phyloP scores from a whole-genome alignment of 2,888 invertebrate genomes.

The Sympetrum striolatum region DNA sequence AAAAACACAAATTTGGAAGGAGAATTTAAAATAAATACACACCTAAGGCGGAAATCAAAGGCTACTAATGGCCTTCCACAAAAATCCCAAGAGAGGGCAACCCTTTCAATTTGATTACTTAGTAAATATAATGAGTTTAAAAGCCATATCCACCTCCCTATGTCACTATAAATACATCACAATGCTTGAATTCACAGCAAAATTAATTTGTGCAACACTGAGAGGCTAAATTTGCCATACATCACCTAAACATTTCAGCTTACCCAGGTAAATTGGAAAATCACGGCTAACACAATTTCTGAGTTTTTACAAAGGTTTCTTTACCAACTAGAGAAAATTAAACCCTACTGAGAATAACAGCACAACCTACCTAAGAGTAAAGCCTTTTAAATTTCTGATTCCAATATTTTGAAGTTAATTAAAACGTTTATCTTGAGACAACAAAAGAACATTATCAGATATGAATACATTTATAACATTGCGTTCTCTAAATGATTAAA shows the following conservation, averaged over 20 bases:
- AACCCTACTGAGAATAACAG: conserved; percentile 17
- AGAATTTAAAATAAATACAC: conserved; percentile 28
- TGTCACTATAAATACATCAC: conserved; percentile 24
- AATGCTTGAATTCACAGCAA: conserved; percentile 33
- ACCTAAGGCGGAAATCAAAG: neutral
- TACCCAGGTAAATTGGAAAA: neutral
- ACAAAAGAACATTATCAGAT: conserved; percentile 33
- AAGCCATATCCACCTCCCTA: conserved; percentile 24
- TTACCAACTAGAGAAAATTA: conserved; percentile 24
- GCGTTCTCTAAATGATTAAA: conserved; percentile 25
- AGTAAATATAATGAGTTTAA: conserved; percentile 41
- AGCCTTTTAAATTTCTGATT: conserved; percentile 5
- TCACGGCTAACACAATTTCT: conserved; percentile 21
- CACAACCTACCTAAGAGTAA: conserved; percentile 20
- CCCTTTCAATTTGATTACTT: conserved; percentile 21
- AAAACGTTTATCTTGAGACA: conserved; percentile 17
- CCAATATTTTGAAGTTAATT: conserved; percentile 15
- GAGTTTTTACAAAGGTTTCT: neutral
- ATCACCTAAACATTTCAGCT: conserved; percentile 22
- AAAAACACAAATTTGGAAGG: conserved; percentile 18
- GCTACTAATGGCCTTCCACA: conserved; percentile 12
- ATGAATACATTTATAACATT: conserved; percentile 16
- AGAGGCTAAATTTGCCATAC: conserved; percentile 24
- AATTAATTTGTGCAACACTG: conserved; percentile 41
- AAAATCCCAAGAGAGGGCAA: neutral